Evolutionary conservation across 2,797 vertebrate species (phyloP).

Genomic region (Neosilurus mollespiculum): DNA sequence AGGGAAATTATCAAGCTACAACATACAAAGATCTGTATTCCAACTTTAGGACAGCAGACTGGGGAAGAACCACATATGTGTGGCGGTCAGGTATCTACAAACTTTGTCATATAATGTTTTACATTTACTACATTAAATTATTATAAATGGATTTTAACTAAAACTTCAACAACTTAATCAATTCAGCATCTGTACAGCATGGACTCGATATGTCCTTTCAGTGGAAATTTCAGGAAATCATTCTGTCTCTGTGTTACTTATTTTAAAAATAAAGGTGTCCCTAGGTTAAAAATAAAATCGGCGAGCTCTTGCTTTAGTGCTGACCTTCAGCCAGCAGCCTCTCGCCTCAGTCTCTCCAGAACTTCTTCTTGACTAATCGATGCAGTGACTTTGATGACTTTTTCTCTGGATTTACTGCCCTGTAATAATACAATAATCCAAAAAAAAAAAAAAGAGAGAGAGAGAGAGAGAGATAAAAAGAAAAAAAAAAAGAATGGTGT

Average conservation of each 20-base stretch:
- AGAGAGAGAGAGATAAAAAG: no score
- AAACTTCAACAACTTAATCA: background rate
- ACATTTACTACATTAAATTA: background rate
- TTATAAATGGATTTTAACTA: background rate
- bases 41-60: background rate
- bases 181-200: background rate
- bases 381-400: conserved; percentile 82
- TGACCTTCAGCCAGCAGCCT: conserved; percentile 62
- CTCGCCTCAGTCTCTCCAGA: conserved; percentile 79
- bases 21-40: background rate
- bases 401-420: conserved; percentile 91
- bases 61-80: background rate
- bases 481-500: background rate
- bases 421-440: conserved; percentile 55
- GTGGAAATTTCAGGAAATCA: background rate
- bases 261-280: background rate
- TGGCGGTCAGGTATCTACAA: background rate
- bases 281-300: background rate
- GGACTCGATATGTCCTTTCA: background rate
- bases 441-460: no score
- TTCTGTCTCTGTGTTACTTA: background rate
- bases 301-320: background rate
- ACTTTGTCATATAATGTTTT: background rate
- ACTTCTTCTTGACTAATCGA: conserved; percentile 79
- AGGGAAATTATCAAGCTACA: background rate